Conservation (phyloP, 1,140 invertebrate genomes). For the Bacillus rossius region DNA sequence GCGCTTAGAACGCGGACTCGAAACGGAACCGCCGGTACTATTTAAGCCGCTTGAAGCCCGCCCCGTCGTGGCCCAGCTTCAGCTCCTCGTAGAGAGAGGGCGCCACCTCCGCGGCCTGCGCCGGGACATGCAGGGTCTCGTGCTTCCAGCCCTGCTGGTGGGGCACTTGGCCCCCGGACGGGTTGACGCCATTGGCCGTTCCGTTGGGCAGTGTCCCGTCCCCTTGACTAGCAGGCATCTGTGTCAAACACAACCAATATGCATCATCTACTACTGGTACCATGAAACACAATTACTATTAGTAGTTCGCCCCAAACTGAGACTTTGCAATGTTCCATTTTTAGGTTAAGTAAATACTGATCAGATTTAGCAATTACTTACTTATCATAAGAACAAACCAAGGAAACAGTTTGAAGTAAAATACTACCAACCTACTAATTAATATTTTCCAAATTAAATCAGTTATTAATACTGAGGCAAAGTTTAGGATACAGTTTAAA, state of each 20-base stretch:
- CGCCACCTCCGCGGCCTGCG: constrained; percentile 54
- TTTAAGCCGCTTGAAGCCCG: constrained; percentile 68
- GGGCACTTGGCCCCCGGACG: constrained; percentile 25
- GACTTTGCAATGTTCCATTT: no score
- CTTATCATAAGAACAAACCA: no score
- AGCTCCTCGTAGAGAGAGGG: constrained; percentile 72
- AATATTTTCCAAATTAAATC: no score
- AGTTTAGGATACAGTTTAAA: no score
- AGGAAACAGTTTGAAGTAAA: no score
- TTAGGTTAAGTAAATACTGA: no score
- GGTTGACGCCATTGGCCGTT: constrained; percentile 34
- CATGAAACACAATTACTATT: no score
- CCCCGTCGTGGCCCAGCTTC: constrained; percentile 69
- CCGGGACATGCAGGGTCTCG: constrained; percentile 47
- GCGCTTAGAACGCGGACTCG: constrained; percentile 9
- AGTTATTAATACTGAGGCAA: no score
- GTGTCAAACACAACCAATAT: constrained; percentile 1
- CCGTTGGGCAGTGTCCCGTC: constrained; percentile 26
- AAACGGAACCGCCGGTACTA: constrained; percentile 28
- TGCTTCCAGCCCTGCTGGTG: constrained; percentile 39
- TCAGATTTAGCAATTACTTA: no score
- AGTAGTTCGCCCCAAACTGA: no score
- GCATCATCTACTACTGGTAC: no score
- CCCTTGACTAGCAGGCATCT: constrained; percentile 16
- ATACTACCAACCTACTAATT: no score